Base-by-base conservation (phyloP, 1,140 invertebrate species). In the Caenorhabditis tropicalis region DNA sequence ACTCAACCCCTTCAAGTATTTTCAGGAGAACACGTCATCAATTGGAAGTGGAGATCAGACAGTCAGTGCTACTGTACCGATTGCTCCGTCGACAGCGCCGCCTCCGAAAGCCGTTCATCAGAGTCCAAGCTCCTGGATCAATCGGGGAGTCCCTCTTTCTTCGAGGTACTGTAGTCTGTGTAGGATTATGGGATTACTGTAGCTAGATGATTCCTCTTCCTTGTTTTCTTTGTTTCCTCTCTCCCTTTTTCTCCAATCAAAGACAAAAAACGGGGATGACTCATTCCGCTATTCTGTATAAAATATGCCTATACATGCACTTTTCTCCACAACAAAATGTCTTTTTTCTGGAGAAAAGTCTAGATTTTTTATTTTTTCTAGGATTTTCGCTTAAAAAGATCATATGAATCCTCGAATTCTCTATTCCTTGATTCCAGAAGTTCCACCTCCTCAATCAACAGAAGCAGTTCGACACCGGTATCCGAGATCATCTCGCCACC, bases 91-190 rank as follows among this genome's bases (percentile, higher is more conserved):
- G 16, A 33, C 36, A 19, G 65, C 65, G 0, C 65, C 65, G 36
- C 58, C 58, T 19, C 65, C 65, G 65, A 74, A 74, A 43, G 65
- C 65, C 7, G 65, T 74, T 21, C 83, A 74, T 43, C 83, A 84
- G 27, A 65, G 65, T 36, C 83, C 83, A 10, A 84, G 65, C 33
- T 84, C 83, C 9, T 84, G 83, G 83, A 84, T 84, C 24, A 84
- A 84, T 46, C n/a, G 83, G 36, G 83, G 83, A 21, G 83, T 84
- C n/a, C 83, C 70, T 7, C 27, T 84, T 0, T 56, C 65, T 10
- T 56, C 83, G 19, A 84, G 83, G 83, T 84, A 56, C 39, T n/a
- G n/a, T n/a, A n/a, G n/a, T n/a, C n/a, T n/a, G n/a, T n/a, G n/a
- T n/a, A 15, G 21, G 21, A 27, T 27, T 27, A 27, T 2, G 12